Evolutionary conservation across 2,797 vertebrate species (phyloP), one percentile per base, ranked within the genome.

Genomic region (Cyclopterus lumpus): DNA sequence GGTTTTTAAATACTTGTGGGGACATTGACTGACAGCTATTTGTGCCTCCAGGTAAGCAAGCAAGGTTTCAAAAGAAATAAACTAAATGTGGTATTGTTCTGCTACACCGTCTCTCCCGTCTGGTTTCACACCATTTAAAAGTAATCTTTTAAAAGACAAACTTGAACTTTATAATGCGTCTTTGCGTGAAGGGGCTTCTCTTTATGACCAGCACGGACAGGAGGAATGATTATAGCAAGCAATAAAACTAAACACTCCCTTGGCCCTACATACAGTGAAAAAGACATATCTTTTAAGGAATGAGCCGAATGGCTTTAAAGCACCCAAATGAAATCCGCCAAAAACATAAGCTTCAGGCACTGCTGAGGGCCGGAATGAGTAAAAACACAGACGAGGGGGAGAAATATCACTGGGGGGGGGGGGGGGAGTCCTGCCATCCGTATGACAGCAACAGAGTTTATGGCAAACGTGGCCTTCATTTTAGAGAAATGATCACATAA

Each of bases 341-440:
- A 55, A 55, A 10, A 60, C 48, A 62, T n/a, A 53, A 53, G 75
- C 82, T 82, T 20, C 63, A 11, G 51, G 77, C 72, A 28, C 54
- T 8, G 79, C 71, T 70, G 38, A 28, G n/a, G 15, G 63, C 20
- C n/a, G 51, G 59, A 68, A 71, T 15, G n/a, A 14, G 8, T 46
- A 66, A 82, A n/a, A 81, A 38, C 57, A 71, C n/a, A 53, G 22
- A 57, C 46, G 38, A 9, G 15, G 6, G 5, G 36, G 64, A 5
- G 10, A 1, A 15, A 42, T 15, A 24, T 60, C 34, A 11, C 38
- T 1, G 16, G 8, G 20, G n/a, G 1, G 34, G 11, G 46, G n/a
- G 20, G 30, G 16, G 53, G 11, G 18, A 30, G n/a, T 2, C 48
- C n/a, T 24, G 14, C 22, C 34, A 20, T 63, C 30, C 67, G 71